phyloP scores from a whole-genome alignment of 1,140 invertebrate species.

The Neodiprion pinetum region DNA sequence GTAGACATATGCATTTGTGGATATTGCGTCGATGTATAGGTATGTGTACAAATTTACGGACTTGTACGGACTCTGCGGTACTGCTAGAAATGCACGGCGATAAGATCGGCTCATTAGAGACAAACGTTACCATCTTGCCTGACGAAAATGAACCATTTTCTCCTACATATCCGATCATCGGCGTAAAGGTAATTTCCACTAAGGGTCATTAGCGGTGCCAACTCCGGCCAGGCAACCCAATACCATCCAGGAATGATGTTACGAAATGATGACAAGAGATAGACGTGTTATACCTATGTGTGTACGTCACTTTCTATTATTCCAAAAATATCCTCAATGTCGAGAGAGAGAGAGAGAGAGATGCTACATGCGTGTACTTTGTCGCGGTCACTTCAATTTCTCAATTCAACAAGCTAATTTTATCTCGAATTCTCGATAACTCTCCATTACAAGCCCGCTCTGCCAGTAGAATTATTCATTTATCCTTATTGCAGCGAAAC shows the following conservation, averaged over 20 bases:
- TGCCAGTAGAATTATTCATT: too few species aligned
- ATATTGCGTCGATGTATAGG: too few species aligned
- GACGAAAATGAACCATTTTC: constrained; percentile 5
- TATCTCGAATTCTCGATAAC: too few species aligned
- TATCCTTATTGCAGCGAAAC: too few species aligned
- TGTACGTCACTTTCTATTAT: background rate
- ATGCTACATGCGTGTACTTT: too few species aligned
- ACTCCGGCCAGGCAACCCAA: background rate
- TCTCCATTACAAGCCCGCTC: too few species aligned
- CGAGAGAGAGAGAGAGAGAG: too few species aligned
- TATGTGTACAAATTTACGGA: background rate
- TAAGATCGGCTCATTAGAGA: constrained; percentile 5
- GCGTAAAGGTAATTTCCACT: background rate
- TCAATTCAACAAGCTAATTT: too few species aligned
- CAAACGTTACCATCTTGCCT: background rate
- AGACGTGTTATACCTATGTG: background rate
- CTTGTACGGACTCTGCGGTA: background rate
- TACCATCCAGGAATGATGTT: background rate
- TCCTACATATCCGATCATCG: background rate
- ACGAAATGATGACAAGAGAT: background rate
- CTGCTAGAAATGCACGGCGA: background rate
- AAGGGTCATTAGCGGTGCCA: background rate
- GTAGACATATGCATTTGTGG: background rate
- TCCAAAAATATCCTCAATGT: background rate
- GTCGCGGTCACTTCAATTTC: too few species aligned